phyloP scores from a whole-genome alignment of 2,113 vertebrate species.

The Motacilla tschutschensis region DNA sequence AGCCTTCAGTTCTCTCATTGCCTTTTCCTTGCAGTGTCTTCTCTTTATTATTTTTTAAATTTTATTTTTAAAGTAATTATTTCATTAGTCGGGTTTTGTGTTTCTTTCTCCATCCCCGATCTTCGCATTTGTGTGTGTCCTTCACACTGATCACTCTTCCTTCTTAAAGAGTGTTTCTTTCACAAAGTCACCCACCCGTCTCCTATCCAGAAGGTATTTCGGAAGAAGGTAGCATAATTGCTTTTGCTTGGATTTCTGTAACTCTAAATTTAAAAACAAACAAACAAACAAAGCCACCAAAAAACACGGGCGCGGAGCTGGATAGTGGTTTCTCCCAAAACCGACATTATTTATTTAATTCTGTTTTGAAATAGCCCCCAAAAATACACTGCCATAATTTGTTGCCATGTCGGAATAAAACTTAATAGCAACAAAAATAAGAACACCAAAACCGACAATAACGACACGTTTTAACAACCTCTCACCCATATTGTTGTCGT shows the following conservation, averaged over 20 bases:
- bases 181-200: background rate
- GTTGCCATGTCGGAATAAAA: slow-evolving; percentile 57
- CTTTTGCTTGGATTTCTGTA: slow-evolving; percentile 12
- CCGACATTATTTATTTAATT: slow-evolving; percentile 9
- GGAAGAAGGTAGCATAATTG: background rate
- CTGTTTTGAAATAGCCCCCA: slow-evolving; percentile 37
- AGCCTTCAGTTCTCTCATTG: background rate
- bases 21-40: background rate
- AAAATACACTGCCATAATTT: slow-evolving; percentile 57
- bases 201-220: background rate
- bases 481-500: slow-evolving; percentile 2
- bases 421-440: background rate
- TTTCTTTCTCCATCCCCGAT: background rate
- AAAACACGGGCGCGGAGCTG: background rate
- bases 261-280: background rate
- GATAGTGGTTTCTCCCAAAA: slow-evolving; percentile 21
- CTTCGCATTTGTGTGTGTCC: background rate
- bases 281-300: background rate
- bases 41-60: background rate
- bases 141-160: background rate
- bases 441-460: background rate
- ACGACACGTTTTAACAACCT: slow-evolving; percentile 25
- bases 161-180: background rate
- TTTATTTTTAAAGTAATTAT: background rate
- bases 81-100: background rate